Evolutionary conservation across 2,113 vertebrate species (phyloP), one percentile per base, ranked within the genome.

Genomic region (Malurus cyaneus): DNA sequence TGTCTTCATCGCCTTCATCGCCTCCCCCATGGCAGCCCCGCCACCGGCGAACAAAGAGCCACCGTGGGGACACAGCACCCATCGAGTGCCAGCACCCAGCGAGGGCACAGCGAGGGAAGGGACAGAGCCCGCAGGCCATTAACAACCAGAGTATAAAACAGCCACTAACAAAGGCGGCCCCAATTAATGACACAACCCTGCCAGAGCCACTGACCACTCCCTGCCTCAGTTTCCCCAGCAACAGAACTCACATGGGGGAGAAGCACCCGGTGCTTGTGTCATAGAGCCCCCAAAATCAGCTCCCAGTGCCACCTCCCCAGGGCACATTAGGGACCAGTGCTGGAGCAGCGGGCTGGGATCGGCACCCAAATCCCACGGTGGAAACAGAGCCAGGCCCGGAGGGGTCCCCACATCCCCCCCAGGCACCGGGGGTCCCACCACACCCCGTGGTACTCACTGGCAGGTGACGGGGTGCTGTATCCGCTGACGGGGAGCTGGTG

Each of bases 401-500:
- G 21, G 28, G 39, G 26, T 31, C n/a, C 34, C 34, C 41, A 17
- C 9, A 8, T 0, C 0, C 5, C 0, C 4, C 17, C 11, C n/a
- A 6, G 3, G 15, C 6, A 1, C 21, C 1, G 9, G 23, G 25
- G 34, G 20, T 44, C 32, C 47, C 61, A 6, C 2, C 21, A 6
- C 11, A 13, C 29, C 25, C 14, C 3, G 1, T 4, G 1, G 62
- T 95, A 99, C 99, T 99, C 97, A 99, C 99, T 99, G 97, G 99
- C 99, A 78, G 99, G 99, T 16, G 99, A 99, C 0, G 99, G 99
- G 10, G 99, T 99, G 98, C 99, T 99, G 97, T 99, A 99, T 64
- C 99, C 99, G 5, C 99, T 99, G 95, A 99, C 97, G 18, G 99
- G 98, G 80, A 99, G 98, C 97, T 98, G 98, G 96, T 98, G 98